These are phyloP conservation scores for Lagopus leucura DNA, from an alignment of 2,113 vertebrate species.

Conservation along the genomic window DNA sequence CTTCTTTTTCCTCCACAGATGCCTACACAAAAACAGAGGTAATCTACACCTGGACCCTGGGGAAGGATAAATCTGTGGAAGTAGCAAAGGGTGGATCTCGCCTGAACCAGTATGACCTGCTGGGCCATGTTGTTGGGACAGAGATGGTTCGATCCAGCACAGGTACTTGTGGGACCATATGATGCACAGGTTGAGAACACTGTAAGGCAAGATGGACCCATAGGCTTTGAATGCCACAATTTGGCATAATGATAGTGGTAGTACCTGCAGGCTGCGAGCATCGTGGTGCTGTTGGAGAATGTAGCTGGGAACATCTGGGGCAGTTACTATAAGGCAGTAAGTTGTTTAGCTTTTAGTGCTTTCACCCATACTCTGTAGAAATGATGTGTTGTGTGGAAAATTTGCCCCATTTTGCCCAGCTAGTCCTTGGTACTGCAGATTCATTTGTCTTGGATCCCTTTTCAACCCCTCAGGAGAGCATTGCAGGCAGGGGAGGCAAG, in stretches of 20 bases:
- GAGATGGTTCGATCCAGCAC: slow-evolving; percentile 98
- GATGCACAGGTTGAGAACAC: not conserved
- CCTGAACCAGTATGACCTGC: slow-evolving; percentile 95
- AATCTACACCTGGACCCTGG: slow-evolving; percentile 95
- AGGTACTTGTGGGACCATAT: slow-evolving; percentile 77
- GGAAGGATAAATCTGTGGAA: slow-evolving; percentile 90
- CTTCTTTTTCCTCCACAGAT: slow-evolving; percentile 77
- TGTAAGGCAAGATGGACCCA: rapidly evolving
- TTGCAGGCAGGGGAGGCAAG: not conserved
- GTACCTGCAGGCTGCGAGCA: not conserved
- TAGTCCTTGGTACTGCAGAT: not conserved
- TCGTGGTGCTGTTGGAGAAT: not conserved
- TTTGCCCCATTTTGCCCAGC: not conserved
- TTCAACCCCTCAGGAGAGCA: slow-evolving; percentile 7
- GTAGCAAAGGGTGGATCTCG: slow-evolving; percentile 96
- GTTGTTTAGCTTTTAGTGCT: not conserved
- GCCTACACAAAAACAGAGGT: slow-evolving; percentile 98
- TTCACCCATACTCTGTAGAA: not conserved
- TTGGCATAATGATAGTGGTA: not conserved
- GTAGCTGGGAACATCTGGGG: not conserved
- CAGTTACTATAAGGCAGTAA: not conserved
- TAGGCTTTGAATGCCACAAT: not conserved
- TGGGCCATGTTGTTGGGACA: slow-evolving; percentile 94
- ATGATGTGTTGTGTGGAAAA: not conserved
- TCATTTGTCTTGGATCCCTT: slow-evolving; percentile 46